Evolutionary conservation across 1,140 invertebrate genomes (phyloP), one percentile per base, ranked within the genome.

Genomic region (Bombus breviceps): DNA sequence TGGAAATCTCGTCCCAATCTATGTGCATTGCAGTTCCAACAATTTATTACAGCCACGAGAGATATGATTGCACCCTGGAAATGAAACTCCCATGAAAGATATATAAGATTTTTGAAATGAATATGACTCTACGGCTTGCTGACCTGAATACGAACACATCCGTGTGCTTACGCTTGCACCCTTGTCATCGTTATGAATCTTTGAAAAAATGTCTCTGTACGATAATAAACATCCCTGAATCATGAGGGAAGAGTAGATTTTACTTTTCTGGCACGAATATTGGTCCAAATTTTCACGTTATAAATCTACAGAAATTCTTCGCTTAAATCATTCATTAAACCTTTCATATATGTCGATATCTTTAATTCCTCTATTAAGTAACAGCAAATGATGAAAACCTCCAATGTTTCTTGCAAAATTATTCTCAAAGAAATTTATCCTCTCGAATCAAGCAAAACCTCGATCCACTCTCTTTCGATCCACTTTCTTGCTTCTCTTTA

Each of bases 121-220:
- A 79, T 28, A 34, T 32, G 12, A 34, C 43, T 80, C 25, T n/a
- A 25, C 13, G 41, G 25, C 28, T 37, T n/a, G 22, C 39, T 78
- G 59, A 78, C 39, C 76, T 66, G 64, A 78, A 78, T 77, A 32
- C 75, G 57, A 77, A 77, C 10, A 57, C 28, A 47, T 77, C 37
- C 75, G 10, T 25, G 37, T 62, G 39, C n/a, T 77, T 25, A 34
- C 2, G n/a, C 53, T 37, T 13, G 75, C 39, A 22, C 37, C 28
- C 41, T 77, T 78, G 75, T 78, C 57, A n/a, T 41, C 76, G 3
- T n/a, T 66, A 43, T 34, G 37, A 66, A 13, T 78, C 39, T 28
- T 37, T 4, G 1, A 41, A 71, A 71, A 71, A 41, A n/a, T 53
- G 6, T 53, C 18, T 53, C 18, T 53, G 1, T 53, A 22, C 47